phyloP scores from a whole-genome alignment of 2,113 vertebrate species.

The Sorex araneus region DNA sequence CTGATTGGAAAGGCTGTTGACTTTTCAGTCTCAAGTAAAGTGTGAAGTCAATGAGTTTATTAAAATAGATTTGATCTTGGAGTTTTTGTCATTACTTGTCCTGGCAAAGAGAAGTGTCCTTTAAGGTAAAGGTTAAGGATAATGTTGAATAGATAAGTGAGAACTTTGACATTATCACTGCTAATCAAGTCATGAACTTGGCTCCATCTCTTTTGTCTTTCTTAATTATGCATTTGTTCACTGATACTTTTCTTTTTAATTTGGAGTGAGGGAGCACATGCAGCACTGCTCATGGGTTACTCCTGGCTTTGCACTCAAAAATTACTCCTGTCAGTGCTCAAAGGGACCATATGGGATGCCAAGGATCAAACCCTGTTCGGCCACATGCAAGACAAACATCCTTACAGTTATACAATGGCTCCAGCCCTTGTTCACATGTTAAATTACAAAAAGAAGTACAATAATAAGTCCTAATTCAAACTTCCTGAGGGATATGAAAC shows the following conservation, averaged over 20 bases:
- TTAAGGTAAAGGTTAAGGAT: constrained; percentile 2
- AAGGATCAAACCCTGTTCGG: too few species aligned
- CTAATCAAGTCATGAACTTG: not conserved
- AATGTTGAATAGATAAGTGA: constrained; percentile 16
- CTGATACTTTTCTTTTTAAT: too few species aligned
- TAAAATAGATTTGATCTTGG: constrained; percentile 25
- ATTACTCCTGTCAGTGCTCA: too few species aligned
- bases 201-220: not conserved
- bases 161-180: not conserved
- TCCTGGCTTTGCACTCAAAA: too few species aligned
- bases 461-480: not conserved
- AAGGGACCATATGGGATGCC: too few species aligned
- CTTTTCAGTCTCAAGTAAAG: not conserved
- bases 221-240: too few species aligned
- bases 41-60: not conserved
- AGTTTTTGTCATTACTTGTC: constrained; percentile 24
- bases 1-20: constrained; percentile 14
- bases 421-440: not conserved
- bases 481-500: constrained; percentile 27
- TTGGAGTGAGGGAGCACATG: too few species aligned
- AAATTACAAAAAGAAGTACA: not conserved
- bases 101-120: constrained; percentile 13
- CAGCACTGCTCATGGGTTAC: too few species aligned
- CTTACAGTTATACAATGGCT: too few species aligned
- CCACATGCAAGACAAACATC: too few species aligned